phyloP scores from a whole-genome alignment of 2,113 vertebrate genomes.

The Pica pica region DNA sequence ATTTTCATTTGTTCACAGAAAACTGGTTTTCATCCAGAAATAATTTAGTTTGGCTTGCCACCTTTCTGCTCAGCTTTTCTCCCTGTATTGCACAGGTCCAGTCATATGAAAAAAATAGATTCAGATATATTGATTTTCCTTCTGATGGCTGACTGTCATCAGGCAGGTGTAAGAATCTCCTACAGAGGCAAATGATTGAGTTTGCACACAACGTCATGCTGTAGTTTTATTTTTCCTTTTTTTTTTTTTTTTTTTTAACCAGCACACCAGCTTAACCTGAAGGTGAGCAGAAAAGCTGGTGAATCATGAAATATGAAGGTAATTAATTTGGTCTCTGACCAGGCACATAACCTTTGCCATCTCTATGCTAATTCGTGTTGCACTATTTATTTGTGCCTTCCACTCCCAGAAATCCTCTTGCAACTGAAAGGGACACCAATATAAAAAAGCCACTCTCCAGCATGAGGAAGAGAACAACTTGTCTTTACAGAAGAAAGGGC shows the following conservation, averaged over 20 bases:
- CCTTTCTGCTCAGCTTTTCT: not conserved
- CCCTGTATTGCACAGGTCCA: not conserved
- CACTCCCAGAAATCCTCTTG: not conserved
- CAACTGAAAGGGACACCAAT: not conserved
- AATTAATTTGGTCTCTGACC: not conserved
- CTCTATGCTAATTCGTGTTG: not conserved
- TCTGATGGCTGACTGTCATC: not conserved
- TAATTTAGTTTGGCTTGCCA: not conserved
- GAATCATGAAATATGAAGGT: not conserved
- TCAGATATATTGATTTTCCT: constrained; percentile 24
- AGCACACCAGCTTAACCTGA: not conserved
- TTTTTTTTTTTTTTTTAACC: not conserved
- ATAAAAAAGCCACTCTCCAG: not conserved
- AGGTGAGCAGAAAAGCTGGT: not conserved
- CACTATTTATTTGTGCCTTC: not conserved
- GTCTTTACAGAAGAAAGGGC: not conserved
- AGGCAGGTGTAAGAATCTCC: not conserved
- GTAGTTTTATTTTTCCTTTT: not conserved
- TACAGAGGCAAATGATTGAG: not conserved
- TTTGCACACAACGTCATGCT: not conserved
- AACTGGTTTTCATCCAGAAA: not conserved
- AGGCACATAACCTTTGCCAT: not conserved
- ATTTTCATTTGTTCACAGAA: not conserved
- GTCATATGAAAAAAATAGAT: not conserved
- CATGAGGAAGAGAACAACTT: not conserved